Percentiles rank a stretch among this genome's conserved stretches.
phyloP scores from a whole-genome alignment of 2,888 invertebrate genomes.

The Euspilapteryx auroguttella region DNA sequence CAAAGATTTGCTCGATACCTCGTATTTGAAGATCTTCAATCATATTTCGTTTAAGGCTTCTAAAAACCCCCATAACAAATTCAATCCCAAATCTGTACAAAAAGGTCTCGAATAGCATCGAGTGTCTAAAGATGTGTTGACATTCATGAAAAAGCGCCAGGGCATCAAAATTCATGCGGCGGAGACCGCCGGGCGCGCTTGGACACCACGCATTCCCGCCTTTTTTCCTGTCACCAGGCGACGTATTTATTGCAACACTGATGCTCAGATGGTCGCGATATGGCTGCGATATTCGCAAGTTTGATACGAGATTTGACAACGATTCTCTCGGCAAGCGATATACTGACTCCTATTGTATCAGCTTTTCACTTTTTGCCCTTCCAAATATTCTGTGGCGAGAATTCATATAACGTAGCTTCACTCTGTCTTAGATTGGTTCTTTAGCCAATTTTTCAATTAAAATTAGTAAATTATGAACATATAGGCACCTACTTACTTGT shows the following conservation, averaged over 20 bases:
- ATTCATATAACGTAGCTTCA: conserved; percentile 28
- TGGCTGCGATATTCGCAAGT: no score
- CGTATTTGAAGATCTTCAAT: no score
- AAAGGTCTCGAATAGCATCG: conserved; percentile 13
- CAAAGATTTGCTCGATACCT: no score
- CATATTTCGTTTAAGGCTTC: no score
- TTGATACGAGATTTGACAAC: conserved; percentile 43
- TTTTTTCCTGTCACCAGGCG: conserved; percentile 34
- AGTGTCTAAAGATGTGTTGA: conserved; percentile 25
- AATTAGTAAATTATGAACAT: no score
- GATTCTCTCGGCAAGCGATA: conserved; percentile 31
- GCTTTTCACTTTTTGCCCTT: conserved; percentile 24
- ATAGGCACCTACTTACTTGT: no score
- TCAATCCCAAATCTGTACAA: no score
- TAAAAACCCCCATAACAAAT: no score
- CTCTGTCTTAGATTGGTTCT: conserved; percentile 7
- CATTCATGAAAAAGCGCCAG: conserved; percentile 27
- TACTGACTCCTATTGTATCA: conserved; percentile 35
- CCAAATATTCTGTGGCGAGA: conserved; percentile 29
- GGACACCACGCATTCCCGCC: conserved; percentile 29
- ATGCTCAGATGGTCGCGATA: conserved; percentile 18
- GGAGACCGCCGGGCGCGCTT: conserved; percentile 40
- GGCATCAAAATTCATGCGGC: conserved; percentile 11
- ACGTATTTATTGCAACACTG: conserved; percentile 50
- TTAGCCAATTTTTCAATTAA: conserved; percentile 2